Base-by-base conservation (phyloP, 2,888 invertebrate species). In the Campaea margaritaria region DNA sequence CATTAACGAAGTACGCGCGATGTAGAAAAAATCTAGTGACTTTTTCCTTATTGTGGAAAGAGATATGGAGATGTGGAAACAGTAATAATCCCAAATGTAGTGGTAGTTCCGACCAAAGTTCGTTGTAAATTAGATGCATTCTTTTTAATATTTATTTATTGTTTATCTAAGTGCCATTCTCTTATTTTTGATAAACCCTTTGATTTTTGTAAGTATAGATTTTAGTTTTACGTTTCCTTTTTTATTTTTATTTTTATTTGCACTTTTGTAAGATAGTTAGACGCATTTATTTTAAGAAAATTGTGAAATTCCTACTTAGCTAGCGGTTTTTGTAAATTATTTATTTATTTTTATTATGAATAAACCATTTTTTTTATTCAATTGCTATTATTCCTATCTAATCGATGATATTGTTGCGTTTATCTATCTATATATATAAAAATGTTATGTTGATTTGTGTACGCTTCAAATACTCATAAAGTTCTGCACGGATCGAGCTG, bases 101-200 rank as follows among this genome's bases (percentile, higher is more conserved):
- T 76, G 77, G 83, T 91, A 91, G 89, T 83, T 83, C 80, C 87
- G 83, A 91, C 91, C 91, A 92, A 92, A 92, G 91, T 83, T 89
- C 82, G 80, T 75, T 79, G 73, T 82, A 82, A 80, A 81, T 81
- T 85, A 86, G 74, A 72, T 67, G 69, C 68, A 56, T 62, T 68
- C 66, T 53, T 62, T 70, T 58, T 64, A 71, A 55, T 58, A 31
- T 9, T 68, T 77, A 80, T 80, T 74, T 83, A 78, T 75, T 76
- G 75, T 74, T 73, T 64, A 68, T 73, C 69, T 83, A 78, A 79
- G 83, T 83, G 83, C 83, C 83, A 83, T 81, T 74, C 69, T 71
- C 55, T 67, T 53, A 52, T 50, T 52, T 61, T 63, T 62, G 50
- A 59, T 64, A 58, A 56, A 44, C 41, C 61, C 50, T 45, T 64